Evolutionary conservation across 2,888 invertebrate genomes (phyloP), one percentile per base, ranked within the genome.

Genomic region (Bhutanitis thaidina): DNA sequence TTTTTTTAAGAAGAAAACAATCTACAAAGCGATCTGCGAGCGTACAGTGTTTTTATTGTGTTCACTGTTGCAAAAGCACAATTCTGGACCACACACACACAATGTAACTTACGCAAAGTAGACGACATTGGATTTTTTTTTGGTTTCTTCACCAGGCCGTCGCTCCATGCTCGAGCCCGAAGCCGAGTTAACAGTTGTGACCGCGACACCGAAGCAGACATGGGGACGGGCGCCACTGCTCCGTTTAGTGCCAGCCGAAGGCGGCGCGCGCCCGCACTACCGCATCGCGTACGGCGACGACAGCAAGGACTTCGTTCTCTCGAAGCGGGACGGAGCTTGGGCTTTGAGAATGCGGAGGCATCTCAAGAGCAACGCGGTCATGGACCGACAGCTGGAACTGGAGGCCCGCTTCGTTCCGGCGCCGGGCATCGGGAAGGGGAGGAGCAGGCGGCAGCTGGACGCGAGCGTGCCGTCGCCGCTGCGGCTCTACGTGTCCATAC

Each of bases 141-240:
- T 20, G 2, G 5, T 20, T 27, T 8, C 1, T 12, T 7, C 12
- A 7, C 34, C 60, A 86, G 86, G 85, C 29, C 87, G 88, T 0
- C 85, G 88, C 5, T 84, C 87, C 0, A 37, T 80, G 0, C 60
- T 80, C 36, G 80, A 82, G 60, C 79, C 88, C 0, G 85, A 80
- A 10, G 82, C 80, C 0, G 83, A 85, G 60, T 67, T 88, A 56
- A 64, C 88, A 5, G 73, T 86, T 7, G 78, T 88, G 14, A 41
- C 57, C 0, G 83, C 80, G 9, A 64, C 64, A 0, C 74, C 87
- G 1, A 45, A 47, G 8, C 84, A 85, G 64, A 86, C 86, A 12
- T 83, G 88, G 85, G 80, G 71, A 14, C 72, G 88, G n/a, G 77
- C 75, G 41, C 78, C 88, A 0, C 60, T 89, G 30, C 65, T 88